Conservation (phyloP, 2,797 vertebrate species). For the Bryconaethiops microstoma region DNA sequence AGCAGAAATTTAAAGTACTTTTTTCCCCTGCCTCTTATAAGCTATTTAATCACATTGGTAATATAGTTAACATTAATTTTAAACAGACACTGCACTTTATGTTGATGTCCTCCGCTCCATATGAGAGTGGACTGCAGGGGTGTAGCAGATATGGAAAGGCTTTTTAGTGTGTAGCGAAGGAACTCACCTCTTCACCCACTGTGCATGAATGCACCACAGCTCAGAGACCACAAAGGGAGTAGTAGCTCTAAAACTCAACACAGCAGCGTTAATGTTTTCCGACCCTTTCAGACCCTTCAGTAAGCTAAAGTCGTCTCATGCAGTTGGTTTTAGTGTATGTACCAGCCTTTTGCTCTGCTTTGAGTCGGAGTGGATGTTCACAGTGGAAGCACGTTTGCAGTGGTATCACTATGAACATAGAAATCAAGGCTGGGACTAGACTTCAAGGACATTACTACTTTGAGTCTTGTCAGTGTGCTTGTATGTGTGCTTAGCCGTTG, state of each 20-base stretch:
- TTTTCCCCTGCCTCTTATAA: constrained; percentile 63
- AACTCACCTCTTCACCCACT: constrained; percentile 2
- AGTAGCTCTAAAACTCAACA: constrained; percentile 7
- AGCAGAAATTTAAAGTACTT: constrained; percentile 67
- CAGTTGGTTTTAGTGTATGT: constrained; percentile 14
- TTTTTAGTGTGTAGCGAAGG: constrained; percentile 17
- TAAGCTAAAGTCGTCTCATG: background rate
- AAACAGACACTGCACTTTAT: constrained; percentile 51
- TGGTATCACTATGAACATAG: background rate
- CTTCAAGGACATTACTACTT: constrained; percentile 23
- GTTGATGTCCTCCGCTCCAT: constrained; percentile 50
- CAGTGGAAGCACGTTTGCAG: background rate
- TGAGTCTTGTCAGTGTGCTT: constrained; percentile 11
- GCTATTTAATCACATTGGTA: constrained; percentile 62
- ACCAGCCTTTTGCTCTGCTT: constrained; percentile 28
- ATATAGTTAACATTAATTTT: constrained; percentile 54
- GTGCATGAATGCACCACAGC: constrained; percentile 37
- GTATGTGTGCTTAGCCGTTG: background rate
- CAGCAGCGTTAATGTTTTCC: constrained; percentile 12
- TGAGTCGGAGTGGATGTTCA: background rate
- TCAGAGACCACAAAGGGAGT: constrained; percentile 1
- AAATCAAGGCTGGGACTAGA: constrained; percentile 21
- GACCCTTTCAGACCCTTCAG: background rate
- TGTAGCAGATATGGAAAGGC: constrained; percentile 3
- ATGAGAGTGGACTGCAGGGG: constrained; percentile 18